Percentiles rank a stretch among this genome's conserved stretches.
Evolutionary conservation across 2,113 vertebrate species (phyloP).

Genomic region (Gavialis gangeticus): DNA sequence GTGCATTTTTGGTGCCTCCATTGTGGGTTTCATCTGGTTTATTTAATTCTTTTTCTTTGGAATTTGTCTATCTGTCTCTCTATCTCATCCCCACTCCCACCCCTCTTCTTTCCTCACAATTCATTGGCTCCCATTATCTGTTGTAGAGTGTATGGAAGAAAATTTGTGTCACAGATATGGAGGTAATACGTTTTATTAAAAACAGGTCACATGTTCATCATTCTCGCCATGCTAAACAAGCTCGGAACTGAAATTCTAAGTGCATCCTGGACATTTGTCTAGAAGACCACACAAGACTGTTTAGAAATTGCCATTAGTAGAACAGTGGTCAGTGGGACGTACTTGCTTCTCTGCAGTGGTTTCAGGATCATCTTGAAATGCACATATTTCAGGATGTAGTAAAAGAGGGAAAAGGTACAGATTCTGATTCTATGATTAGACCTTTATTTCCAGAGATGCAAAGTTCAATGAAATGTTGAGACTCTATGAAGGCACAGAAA

Average conservation of each 20-base stretch:
- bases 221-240: no score
- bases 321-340: no score
- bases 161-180: neutral
- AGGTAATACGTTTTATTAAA: neutral
- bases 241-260: no score
- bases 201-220: neutral
- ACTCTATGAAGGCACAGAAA: neutral
- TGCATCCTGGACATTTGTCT: no score
- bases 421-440: neutral
- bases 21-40: no score
- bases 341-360: no score
- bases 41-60: neutral
- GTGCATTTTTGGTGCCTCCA: no score
- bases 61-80: accelerated
- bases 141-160: neutral
- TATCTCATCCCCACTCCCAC: accelerated
- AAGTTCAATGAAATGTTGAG: neutral
- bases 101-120: neutral
- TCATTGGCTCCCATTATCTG: accelerated
- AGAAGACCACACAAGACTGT: no score
- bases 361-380: no score
- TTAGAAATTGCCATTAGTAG: no score
- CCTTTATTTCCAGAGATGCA: neutral
- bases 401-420: neutral
- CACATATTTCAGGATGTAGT: neutral